Base-by-base conservation (phyloP, 37 sponge, comb jelly and placozoan genomes). In the Crambe crambe region DNA sequence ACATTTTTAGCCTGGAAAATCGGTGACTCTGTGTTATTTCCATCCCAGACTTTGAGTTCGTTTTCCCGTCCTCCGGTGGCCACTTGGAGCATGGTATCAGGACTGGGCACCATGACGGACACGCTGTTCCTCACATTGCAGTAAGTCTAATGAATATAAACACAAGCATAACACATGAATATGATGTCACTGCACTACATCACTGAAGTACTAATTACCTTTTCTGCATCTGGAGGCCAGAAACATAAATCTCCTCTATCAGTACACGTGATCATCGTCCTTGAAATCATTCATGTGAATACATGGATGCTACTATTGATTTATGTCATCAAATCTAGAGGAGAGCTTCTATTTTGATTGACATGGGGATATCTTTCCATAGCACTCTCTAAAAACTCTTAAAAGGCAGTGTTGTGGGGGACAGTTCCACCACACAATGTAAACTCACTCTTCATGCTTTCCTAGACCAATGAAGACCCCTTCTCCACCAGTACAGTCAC, bases 61-160 rank as follows among this genome's bases (percentile, higher is more conserved):
- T 86, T 89, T 56, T 89, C 87, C 37, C 75, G 82, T 10, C 94
- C 94, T 63, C 94, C 94, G 0, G 94, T 93, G 17, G 90, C 94
- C 57, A 93, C 87, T 44, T 80, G 86, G 61, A 89, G 65, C 25
- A 21, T 47, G 10, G 42, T 17, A 2, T 72, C 70, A 31, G 83
- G 75, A 67, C 75, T 93, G 37, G 65, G 83, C 15, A 38, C 51
- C 93, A 93, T 93, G 68, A 74, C 59, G n/a, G 47, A 40, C 29
- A 78, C 64, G 17, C 64, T 22, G 29, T 8, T 59, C 1, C 90
- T 89, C 29, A 74, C 80, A 40, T 3, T 21, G 17, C 76, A 27
- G 36, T 83, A 83, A 21, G 70, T 37, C 93, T 93, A 39, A 29
- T 42, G 43, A 62, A 17, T 20, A 58, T 37, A 58, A 58, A 15